Base-by-base conservation (phyloP, 2,113 vertebrate genomes). In the Hassar affinis region DNA sequence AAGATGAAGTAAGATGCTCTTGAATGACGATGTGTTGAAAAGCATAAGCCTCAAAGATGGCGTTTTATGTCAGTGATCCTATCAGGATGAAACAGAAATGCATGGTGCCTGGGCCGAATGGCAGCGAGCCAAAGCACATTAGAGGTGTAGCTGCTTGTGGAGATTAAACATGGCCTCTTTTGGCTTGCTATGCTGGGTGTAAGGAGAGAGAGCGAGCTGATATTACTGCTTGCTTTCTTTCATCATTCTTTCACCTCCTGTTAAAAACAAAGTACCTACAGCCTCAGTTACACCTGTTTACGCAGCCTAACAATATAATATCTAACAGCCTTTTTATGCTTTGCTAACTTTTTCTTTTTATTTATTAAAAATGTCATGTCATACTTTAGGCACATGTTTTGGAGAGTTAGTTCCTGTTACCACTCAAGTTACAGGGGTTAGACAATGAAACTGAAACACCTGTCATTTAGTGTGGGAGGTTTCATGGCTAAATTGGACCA, bases 241-340 rank as follows among this genome's bases (percentile, higher is more conserved):
- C 61, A 85, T 87, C 86, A 82, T 87, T 74, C 56, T 84, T 47
- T 25, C 20, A 69, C 49, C 84, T 85, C n/a, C 47, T 45, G 69
- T 86, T 79, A 59, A 86, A 89, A 87, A 84, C 79, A 84, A 76
- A 82, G 85, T 25, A 25, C 78, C 79, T 59, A 64, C 42, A 83
- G 62, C 75, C 61, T 45, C 38, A 42, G 57, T 61, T 64, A 62
- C 45, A 79, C 38, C 20, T 61, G 45, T 9, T 62, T 79, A 35
- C n/a, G 79, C 52, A 45, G 51, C 30, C 22, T 59, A 76, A 75
- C 61, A 0, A 69, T 84, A 81, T 82, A 81, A 78, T 71, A 30
- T 22, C 35, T 15, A 79, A 79, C 79, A 84, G 71, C 71, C 2
- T 42, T 42, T 42, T 42, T 3, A 42, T 42, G 2, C 6, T 42